A percentile compares a stretch with the other conserved stretches of the same genome.
Evolutionary conservation across 2,888 invertebrate genomes (phyloP).

Genomic region (Dermolepida albohirtum): DNA sequence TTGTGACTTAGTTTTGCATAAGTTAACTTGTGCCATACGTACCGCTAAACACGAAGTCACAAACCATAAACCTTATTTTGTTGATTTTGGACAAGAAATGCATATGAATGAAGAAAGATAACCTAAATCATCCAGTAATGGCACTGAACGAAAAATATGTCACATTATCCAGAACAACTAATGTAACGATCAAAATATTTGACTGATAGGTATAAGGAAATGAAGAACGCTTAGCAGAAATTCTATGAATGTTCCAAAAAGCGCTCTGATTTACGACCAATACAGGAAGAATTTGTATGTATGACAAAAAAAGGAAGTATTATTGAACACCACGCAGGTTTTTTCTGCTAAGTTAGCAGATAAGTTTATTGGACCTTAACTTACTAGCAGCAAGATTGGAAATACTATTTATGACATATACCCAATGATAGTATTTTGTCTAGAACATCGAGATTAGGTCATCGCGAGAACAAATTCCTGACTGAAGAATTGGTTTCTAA

Average conservation of each 20-base stretch:
- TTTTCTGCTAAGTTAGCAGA: conserved; percentile 49
- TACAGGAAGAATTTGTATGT: no score
- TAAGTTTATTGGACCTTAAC: conserved; percentile 42
- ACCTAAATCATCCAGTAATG: neutral
- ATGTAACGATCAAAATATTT: neutral
- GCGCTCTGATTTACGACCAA: no score
- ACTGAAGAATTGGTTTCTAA: no score
- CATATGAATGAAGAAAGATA: neutral
- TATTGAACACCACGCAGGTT: conserved; percentile 46
- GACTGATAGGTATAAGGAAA: neutral
- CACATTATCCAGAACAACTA: neutral
- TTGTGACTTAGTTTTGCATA: conserved; percentile 47
- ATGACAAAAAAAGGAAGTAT: conserved; percentile 39
- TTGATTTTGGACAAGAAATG: conserved; percentile 46
- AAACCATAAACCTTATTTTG: conserved; percentile 43
- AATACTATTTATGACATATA: no score
- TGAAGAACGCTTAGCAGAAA: neutral
- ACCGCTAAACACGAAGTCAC: conserved; percentile 47
- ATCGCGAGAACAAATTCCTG: no score
- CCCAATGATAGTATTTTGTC: no score
- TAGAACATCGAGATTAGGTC: no score
- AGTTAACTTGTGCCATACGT: conserved; percentile 47
- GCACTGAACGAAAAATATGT: neutral
- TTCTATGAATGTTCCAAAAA: neutral
- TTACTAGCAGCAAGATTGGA: no score